Conservation (phyloP, 2,797 vertebrate species). For the Helicolenus hilgendorfi region DNA sequence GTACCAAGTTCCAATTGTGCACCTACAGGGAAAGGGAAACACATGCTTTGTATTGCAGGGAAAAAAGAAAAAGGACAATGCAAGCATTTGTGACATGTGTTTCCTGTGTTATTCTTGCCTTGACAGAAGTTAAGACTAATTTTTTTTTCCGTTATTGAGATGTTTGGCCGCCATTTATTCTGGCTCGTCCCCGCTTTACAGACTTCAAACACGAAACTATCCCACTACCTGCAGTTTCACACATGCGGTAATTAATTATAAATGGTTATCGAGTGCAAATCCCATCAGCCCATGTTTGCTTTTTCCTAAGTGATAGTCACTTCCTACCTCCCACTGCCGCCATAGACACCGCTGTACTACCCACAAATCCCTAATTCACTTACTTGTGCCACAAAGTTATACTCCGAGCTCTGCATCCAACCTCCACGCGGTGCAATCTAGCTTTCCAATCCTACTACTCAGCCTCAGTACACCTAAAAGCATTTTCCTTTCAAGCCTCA, state of each 20-base stretch:
- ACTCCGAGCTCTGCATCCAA: slow-evolving; percentile 20
- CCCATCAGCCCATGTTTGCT: slow-evolving; percentile 4
- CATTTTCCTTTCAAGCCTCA: slow-evolving; percentile 69
- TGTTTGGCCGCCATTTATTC: slow-evolving; percentile 21
- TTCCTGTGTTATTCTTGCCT: slow-evolving; percentile 52
- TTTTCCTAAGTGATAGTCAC: neutral
- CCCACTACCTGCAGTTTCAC: neutral
- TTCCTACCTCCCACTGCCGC: neutral
- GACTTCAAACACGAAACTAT: neutral
- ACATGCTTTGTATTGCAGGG: slow-evolving; percentile 78
- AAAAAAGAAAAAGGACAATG: slow-evolving; percentile 62
- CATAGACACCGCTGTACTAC: neutral
- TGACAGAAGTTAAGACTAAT: slow-evolving; percentile 7
- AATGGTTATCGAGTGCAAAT: slow-evolving; percentile 8
- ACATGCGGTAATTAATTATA: neutral
- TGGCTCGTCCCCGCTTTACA: neutral
- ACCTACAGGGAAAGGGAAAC: slow-evolving; percentile 87
- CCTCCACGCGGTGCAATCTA: slow-evolving; percentile 6
- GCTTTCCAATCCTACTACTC: slow-evolving; percentile 41
- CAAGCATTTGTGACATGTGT: slow-evolving; percentile 51
- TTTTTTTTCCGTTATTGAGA: slow-evolving; percentile 23
- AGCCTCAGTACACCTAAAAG: slow-evolving; percentile 39
- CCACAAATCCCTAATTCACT: slow-evolving; percentile 44
- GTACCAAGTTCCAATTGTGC: slow-evolving; percentile 87
- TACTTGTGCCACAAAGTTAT: slow-evolving; percentile 26